Conservation (phyloP, 2,113 vertebrate species). For the Clinocottus analis region DNA sequence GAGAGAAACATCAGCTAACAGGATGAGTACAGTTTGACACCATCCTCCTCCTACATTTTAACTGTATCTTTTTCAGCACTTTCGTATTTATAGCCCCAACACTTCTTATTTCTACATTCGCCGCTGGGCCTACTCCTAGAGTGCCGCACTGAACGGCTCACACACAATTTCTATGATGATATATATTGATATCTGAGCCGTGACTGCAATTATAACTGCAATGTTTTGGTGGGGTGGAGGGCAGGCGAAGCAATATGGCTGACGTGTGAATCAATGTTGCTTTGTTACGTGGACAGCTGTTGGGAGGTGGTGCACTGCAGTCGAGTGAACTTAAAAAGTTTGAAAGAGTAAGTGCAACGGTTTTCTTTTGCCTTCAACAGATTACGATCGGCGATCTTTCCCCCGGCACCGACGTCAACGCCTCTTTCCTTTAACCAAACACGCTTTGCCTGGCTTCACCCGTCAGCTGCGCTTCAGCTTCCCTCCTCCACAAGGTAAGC, state of each 20-base stretch:
- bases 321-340: conserved; percentile 29
- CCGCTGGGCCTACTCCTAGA: conserved; percentile 43
- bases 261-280: conserved; percentile 39
- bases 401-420: background rate
- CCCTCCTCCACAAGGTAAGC: conserved; percentile 68
- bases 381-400: background rate
- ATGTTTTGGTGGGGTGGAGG: conserved; percentile 22
- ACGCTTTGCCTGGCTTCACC: conserved; percentile 10
- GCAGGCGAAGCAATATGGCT: conserved; percentile 30
- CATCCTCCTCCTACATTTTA: conserved; percentile 56
- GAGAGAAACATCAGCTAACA: conserved; percentile 64
- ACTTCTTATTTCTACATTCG: conserved; percentile 27
- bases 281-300: conserved; percentile 54
- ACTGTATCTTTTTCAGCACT: conserved; percentile 55
- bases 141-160: conserved; percentile 41
- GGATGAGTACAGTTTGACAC: conserved; percentile 64
- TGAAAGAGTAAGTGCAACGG: conserved; percentile 1
- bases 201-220: conserved; percentile 52
- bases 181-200: conserved; percentile 48
- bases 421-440: conserved; percentile 36
- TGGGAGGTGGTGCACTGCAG: conserved; percentile 33
- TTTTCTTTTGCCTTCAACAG: conserved; percentile 5
- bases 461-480: conserved; percentile 38
- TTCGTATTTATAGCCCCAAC: conserved; percentile 32
- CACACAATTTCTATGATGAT: conserved; percentile 55